These are phyloP conservation scores for Podarcis lilfordi DNA, from an alignment of 2,797 vertebrate genomes.

Conservation along the genomic window DNA sequence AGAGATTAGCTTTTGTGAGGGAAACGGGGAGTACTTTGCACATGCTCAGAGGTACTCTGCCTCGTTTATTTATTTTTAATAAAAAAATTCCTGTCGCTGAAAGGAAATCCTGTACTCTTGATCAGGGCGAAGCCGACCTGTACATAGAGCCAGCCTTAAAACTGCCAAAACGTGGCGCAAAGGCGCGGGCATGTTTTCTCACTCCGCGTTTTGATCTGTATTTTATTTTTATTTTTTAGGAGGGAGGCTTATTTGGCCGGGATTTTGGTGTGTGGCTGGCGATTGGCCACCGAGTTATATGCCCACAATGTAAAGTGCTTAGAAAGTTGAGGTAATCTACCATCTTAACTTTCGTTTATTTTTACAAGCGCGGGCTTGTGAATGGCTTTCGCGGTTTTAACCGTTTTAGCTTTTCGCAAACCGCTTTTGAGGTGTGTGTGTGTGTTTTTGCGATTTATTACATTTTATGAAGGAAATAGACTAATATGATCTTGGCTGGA, in stretches of 20 bases:
- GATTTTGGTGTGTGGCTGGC: not conserved
- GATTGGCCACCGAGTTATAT: not conserved
- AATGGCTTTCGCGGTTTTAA: too few species aligned
- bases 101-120: not conserved
- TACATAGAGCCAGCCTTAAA: not conserved
- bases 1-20: too few species aligned
- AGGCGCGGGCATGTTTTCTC: rapidly evolving
- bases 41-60: not conserved
- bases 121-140: not conserved
- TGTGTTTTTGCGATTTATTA: too few species aligned
- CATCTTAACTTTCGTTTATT: too few species aligned
- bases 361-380: too few species aligned
- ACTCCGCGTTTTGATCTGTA: not conserved
- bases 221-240: not conserved
- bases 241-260: too few species aligned
- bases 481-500: too few species aligned
- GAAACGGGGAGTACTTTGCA: not conserved
- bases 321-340: too few species aligned
- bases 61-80: not conserved
- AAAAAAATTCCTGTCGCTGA: not conserved
- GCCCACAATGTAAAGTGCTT: too few species aligned
- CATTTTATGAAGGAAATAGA: too few species aligned
- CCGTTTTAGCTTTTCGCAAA: too few species aligned
- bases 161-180: not conserved
- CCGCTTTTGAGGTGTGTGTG: too few species aligned